phyloP scores from a whole-genome alignment of 1,140 invertebrate species.

The Oncopeltus fasciatus region DNA sequence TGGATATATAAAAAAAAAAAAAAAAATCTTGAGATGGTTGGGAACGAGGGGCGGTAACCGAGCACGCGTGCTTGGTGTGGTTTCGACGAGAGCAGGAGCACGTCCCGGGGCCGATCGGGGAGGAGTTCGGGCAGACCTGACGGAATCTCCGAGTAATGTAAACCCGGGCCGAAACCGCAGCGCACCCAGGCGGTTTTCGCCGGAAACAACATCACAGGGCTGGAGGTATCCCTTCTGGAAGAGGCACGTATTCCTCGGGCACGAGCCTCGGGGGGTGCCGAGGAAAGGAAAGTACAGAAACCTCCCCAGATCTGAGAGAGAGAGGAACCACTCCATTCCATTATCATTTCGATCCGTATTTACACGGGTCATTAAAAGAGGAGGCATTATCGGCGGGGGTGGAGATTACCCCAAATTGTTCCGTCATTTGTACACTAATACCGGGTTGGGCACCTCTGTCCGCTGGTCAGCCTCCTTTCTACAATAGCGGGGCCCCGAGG shows the following conservation, averaged over 20 bases:
- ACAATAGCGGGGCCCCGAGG: no score
- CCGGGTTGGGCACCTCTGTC: not conserved
- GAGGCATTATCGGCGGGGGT: not conserved
- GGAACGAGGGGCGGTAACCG: no score
- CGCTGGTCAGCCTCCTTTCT: no score
- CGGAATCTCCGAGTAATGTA: not conserved
- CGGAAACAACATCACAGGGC: not conserved
- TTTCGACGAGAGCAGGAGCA: not conserved
- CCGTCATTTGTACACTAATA: not conserved
- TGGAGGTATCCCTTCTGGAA: not conserved
- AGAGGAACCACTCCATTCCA: not conserved
- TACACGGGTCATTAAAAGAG: slow-evolving; percentile 12
- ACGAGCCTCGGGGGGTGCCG: not conserved
- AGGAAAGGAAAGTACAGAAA: not conserved
- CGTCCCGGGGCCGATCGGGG: not conserved
- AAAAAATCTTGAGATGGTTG: no score
- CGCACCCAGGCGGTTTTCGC: not conserved
- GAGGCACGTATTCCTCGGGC: not conserved
- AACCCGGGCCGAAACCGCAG: not conserved
- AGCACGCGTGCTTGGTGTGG: not conserved
- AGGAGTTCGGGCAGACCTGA: not conserved
- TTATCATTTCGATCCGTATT: slow-evolving; percentile 9
- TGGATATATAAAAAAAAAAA: no score
- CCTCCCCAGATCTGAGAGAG: not conserved
- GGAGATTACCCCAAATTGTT: slow-evolving; percentile 3